Conservation (phyloP, 1,140 invertebrate species). For the Rhynchophorus ferrugineus region DNA sequence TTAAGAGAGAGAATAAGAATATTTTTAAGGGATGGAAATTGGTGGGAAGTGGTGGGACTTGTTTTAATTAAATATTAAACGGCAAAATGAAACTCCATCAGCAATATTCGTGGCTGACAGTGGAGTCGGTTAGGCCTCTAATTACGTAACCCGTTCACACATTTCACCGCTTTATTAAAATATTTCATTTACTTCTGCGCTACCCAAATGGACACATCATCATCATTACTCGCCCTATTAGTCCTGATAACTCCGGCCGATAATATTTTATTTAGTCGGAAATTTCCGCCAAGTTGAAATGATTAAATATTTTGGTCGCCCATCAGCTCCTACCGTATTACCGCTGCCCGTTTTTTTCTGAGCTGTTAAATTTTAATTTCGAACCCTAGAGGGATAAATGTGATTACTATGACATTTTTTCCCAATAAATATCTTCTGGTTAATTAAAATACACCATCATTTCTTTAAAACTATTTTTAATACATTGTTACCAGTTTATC, state of each 20-base stretch:
- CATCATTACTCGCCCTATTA: conserved; percentile 15
- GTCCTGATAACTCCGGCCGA: conserved; percentile 12
- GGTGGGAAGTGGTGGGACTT: no score
- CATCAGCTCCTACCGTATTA: not conserved
- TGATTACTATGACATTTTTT: no score
- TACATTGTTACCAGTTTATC: no score
- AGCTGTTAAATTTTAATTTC: no score
- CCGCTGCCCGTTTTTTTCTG: no score
- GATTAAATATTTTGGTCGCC: conserved; percentile 12
- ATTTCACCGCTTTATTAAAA: conserved; percentile 20
- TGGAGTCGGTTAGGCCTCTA: conserved; percentile 17
- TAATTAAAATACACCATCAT: no score
- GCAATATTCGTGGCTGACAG: conserved; percentile 16
- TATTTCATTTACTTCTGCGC: conserved; percentile 20
- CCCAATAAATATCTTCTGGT: no score
- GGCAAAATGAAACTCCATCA: conserved; percentile 15
- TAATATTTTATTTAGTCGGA: conserved; percentile 16
- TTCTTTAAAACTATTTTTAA: no score
- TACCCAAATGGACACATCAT: conserved; percentile 20
- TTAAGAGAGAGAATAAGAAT: no score
- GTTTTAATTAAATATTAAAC: not conserved
- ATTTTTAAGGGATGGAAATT: no score
- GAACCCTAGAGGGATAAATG: no score
- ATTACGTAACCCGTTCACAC: conserved; percentile 20
- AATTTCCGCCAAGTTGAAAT: conserved; percentile 7